Base-by-base conservation (phyloP, 2,888 invertebrate genomes). In the Cataglyphis rosenhaueri region DNA sequence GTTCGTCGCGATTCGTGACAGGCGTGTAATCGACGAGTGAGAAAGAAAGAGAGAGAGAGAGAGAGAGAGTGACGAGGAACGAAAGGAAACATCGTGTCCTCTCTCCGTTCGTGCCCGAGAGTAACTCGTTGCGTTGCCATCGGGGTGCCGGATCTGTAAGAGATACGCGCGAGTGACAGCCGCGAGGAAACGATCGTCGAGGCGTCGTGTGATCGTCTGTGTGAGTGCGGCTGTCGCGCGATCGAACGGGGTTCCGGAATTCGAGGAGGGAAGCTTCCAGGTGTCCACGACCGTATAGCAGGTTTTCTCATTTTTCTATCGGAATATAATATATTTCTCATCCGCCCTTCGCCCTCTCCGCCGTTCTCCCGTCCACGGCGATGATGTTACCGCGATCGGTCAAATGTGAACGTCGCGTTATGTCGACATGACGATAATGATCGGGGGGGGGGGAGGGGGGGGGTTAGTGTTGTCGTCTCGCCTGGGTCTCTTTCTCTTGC, bases 1-100 rank as follows among this genome's bases (percentile, higher is more conserved):
- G 25, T 61, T 6, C 38, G 38, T 12, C 78, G 81, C 48, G 25
- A 76, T 71, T 55, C 74, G 74, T 21, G 35, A 70, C 73, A 57
- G 25, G 74, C 12, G 71, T 57, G 35, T 41, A 25, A 66, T 44
- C 10, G 18, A 52, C 18, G 29, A 9, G 10, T 8, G 44, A n/a
- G 8, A 29, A 32, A 61, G 2, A 21, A 18, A 25, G 38, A 57
- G 9, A n/a, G 21, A 9, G 0, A 32, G 32, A 25, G 38, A 57
- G 9, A n/a, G 21, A 35, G 35, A 35, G 6, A 6, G 35, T 6
- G 35, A 35, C 35, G 35, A 0, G 38, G 6, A 41, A 29, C 71
- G 71, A 15, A 59, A 38, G 18, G 29, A 44, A 73, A n/a, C 32
- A n/a, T 44, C 71, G 38, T 55, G 38, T 55, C 15, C 9, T 12